phyloP scores from a whole-genome alignment of 2,113 vertebrate species.

The Elgaria multicarinata region DNA sequence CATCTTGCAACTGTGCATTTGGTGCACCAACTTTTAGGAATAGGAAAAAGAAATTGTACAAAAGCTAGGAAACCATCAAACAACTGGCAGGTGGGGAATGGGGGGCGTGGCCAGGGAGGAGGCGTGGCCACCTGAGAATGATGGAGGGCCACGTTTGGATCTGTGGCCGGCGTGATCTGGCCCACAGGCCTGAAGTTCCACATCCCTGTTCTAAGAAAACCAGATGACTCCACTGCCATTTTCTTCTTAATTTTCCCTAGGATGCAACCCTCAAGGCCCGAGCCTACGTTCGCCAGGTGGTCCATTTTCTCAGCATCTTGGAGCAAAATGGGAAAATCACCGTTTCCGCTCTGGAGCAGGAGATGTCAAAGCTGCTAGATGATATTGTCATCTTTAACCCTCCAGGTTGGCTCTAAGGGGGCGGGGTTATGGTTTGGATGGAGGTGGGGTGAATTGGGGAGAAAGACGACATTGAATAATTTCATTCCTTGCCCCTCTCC shows the following conservation, averaged over 20 bases:
- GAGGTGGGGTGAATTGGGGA: not conserved
- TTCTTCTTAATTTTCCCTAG: conserved; percentile 60
- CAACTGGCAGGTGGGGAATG: too few relatives aligned
- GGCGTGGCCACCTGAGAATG: too few relatives aligned
- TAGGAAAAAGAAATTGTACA: too few relatives aligned
- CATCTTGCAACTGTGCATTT: too few relatives aligned
- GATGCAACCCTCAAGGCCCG: conserved; percentile 85
- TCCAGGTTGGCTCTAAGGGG: conserved; percentile 79
- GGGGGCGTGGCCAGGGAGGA: too few relatives aligned
- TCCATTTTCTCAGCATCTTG: conserved; percentile 87
- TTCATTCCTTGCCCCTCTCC: not conserved
- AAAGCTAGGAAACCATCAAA: too few relatives aligned
- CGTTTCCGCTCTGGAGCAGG: conserved; percentile 84
- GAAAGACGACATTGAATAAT: not conserved
- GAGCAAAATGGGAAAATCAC: conserved; percentile 90
- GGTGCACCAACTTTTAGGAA: too few relatives aligned
- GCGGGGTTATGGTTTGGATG: too few relatives aligned
- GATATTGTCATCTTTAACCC: conserved; percentile 89
- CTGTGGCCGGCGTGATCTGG: too few relatives aligned
- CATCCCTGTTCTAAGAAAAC: not conserved
- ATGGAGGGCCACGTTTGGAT: too few relatives aligned
- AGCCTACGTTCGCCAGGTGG: conserved; percentile 81
- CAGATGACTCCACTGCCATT: not conserved
- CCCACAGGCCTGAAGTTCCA: too few relatives aligned
- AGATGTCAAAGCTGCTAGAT: conserved; percentile 90